Evolutionary conservation across 2,888 invertebrate species (phyloP).

Genomic region (Formica aserva): DNA sequence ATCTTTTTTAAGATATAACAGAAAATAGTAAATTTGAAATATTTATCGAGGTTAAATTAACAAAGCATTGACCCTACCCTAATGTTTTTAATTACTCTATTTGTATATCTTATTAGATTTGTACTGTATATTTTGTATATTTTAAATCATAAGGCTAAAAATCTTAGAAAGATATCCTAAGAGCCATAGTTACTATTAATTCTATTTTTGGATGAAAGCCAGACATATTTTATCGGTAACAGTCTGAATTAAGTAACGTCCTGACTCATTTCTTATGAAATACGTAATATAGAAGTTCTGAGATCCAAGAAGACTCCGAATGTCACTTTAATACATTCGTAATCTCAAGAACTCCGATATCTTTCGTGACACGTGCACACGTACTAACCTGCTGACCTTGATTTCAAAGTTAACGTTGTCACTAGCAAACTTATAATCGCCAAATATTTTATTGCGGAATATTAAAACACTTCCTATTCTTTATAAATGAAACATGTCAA

Average conservation of each 20-base stretch:
- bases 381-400: conserved; percentile 11
- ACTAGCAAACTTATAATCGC: not conserved
- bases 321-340: conserved; percentile 29
- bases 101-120: not conserved
- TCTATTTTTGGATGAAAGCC: not conserved
- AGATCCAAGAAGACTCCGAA: not conserved
- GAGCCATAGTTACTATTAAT: not conserved
- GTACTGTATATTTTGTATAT: not conserved
- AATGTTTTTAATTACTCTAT: not conserved
- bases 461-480: not conserved
- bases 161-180: not conserved
- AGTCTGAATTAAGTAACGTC: not conserved
- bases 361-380: conserved; percentile 16
- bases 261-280: conserved; percentile 29
- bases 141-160: not conserved
- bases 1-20: not conserved
- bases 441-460: not conserved
- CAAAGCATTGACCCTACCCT: not conserved
- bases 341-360: conserved; percentile 18
- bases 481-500: not conserved
- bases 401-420: conserved; percentile 21
- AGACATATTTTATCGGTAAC: not conserved
- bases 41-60: not conserved
- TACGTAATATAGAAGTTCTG: conserved; percentile 34
- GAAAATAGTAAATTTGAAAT: not conserved